Evolutionary conservation across 2,888 invertebrate species (phyloP).

Genomic region (Cheilosia impressa): DNA sequence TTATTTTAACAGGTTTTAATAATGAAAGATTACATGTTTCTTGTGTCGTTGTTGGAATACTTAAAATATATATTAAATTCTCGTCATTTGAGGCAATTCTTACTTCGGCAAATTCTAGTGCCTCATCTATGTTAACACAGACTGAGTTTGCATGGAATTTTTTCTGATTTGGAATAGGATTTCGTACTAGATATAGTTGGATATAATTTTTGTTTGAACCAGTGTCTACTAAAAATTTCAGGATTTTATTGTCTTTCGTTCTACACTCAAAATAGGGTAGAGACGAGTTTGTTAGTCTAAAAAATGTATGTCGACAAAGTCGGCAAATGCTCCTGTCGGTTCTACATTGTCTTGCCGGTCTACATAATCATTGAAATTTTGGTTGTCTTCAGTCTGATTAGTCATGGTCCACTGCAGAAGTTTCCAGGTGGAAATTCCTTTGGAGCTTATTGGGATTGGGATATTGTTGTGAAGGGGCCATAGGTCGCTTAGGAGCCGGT

Average conservation of each 20-base stretch:
- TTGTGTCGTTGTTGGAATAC: slow-evolving; percentile 60
- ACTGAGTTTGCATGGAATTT: slow-evolving; percentile 12
- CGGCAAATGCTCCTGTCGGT: slow-evolving; percentile 21
- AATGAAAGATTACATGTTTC: slow-evolving; percentile 57
- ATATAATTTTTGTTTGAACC: not conserved
- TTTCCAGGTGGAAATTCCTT: slow-evolving; percentile 49
- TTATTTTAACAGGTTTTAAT: slow-evolving; percentile 66
- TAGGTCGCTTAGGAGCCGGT: slow-evolving; percentile 35
- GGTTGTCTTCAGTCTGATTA: slow-evolving; percentile 9
- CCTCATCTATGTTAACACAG: slow-evolving; percentile 67
- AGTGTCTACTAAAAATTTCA: not conserved
- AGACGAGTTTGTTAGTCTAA: too few relatives aligned
- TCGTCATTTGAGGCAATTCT: slow-evolving; percentile 68
- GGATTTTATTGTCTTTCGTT: not conserved
- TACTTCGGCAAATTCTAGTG: slow-evolving; percentile 72
- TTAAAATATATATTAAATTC: slow-evolving; percentile 68
- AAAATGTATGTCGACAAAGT: slow-evolving; percentile 11
- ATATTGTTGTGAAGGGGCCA: slow-evolving; percentile 8
- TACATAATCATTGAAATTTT: slow-evolving; percentile 19
- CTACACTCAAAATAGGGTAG: too few relatives aligned
- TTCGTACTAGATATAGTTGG: not conserved
- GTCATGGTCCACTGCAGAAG: slow-evolving; percentile 30
- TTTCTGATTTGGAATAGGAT: slow-evolving; percentile 25
- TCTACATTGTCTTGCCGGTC: slow-evolving; percentile 16
- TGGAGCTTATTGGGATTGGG: slow-evolving; percentile 31